Evolutionary conservation across 2,888 invertebrate genomes (phyloP).

Genomic region (Noctua janthe): DNA sequence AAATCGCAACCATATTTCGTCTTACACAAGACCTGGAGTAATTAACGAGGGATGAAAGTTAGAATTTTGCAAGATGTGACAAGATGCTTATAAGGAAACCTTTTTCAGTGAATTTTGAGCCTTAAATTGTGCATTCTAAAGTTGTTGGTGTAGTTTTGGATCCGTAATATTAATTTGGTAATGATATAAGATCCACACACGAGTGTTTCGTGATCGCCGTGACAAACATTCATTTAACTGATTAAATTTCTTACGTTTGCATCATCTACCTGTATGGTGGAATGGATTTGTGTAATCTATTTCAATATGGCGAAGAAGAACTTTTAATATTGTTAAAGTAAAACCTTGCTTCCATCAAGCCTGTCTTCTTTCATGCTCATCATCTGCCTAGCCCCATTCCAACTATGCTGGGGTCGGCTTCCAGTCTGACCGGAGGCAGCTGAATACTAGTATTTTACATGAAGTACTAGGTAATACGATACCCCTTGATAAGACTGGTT

Average conservation of each 20-base stretch:
- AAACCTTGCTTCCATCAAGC: background rate
- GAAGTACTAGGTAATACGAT: too few species aligned
- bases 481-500: too few species aligned
- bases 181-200: conserved; percentile 76
- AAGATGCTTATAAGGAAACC: conserved; percentile 57
- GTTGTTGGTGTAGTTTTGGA: conserved; percentile 16
- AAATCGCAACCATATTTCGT: conserved; percentile 24
- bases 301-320: background rate
- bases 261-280: conserved; percentile 54
- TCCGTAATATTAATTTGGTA: conserved; percentile 53
- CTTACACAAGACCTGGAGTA: background rate
- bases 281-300: conserved; percentile 31
- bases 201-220: conserved; percentile 78
- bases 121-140: conserved; percentile 24
- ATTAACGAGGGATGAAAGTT: conserved; percentile 5
- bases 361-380: background rate
- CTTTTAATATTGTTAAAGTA: background rate
- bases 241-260: conserved; percentile 69
- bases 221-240: conserved; percentile 79
- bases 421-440: too few species aligned
- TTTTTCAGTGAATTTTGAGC: conserved; percentile 55
- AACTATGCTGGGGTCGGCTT: too few species aligned
- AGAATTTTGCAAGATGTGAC: conserved; percentile 51
- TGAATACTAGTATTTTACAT: too few species aligned
- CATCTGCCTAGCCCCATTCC: too few species aligned